These are phyloP conservation scores for Fopius arisanus DNA, from an alignment of 1,140 invertebrate species.

Conservation along the genomic window DNA sequence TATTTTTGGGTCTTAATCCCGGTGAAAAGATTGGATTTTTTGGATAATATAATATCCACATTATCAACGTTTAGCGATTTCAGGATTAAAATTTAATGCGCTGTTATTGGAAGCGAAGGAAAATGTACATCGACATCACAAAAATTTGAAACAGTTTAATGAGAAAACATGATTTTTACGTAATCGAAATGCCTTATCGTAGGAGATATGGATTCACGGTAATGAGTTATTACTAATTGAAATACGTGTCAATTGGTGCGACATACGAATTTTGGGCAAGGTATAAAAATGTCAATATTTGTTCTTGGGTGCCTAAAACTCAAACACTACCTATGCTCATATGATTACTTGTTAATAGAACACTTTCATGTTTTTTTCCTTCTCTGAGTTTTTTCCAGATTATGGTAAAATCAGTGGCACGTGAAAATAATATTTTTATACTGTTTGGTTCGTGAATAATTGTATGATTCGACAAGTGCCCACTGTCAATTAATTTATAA, in stretches of 20 bases:
- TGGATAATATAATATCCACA: too few relatives aligned
- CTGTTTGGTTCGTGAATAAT: neutral
- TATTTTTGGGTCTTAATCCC: too few relatives aligned
- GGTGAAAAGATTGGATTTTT: too few relatives aligned
- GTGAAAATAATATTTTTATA: constrained; percentile 20
- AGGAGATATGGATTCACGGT: neutral
- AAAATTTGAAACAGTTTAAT: constrained; percentile 3
- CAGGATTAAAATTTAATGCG: too few relatives aligned
- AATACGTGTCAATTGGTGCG: too few relatives aligned
- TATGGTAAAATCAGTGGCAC: neutral
- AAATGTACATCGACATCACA: too few relatives aligned
- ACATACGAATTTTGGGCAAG: constrained; percentile 8
- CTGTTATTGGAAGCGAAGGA: too few relatives aligned
- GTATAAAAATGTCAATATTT: constrained; percentile 29
- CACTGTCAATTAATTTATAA: neutral
- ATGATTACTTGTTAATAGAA: neutral
- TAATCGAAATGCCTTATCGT: constrained; percentile 39
- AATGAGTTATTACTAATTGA: neutral
- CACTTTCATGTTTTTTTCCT: neutral
- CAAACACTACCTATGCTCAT: neutral
- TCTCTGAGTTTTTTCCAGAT: neutral
- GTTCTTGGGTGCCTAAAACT: constrained; percentile 11
- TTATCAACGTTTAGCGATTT: too few relatives aligned
- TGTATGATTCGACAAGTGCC: neutral
- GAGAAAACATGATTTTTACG: constrained; percentile 41